Evolutionary conservation across 64 coral and sea anemone species (phyloP).

Genomic region (Orbicella faveolata): DNA sequence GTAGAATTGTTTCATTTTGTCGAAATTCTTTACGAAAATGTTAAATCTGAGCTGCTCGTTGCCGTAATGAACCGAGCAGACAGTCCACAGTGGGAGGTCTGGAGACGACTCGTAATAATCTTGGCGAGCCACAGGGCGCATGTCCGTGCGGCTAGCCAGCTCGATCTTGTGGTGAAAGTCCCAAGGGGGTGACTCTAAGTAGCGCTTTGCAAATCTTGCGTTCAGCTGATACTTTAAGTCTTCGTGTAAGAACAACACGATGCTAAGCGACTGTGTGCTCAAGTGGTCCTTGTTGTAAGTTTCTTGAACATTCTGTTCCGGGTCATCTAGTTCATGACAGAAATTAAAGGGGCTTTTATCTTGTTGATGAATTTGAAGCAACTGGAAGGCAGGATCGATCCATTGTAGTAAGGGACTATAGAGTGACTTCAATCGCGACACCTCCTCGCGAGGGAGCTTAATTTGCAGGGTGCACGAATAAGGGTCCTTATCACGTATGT

Average conservation of each 20-base stretch:
- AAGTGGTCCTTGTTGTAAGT: conserved; percentile 15
- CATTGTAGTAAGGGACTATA: conserved; percentile 81
- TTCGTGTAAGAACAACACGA: conserved; percentile 76
- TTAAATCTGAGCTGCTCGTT: conserved; percentile 88
- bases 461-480: conserved; percentile 69
- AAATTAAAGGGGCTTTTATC: conserved; percentile 3
- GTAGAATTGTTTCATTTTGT: conserved; percentile 84
- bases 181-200: conserved; percentile 65
- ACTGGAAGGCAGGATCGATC: conserved; percentile 88
- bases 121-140: conserved; percentile 75
- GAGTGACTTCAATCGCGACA: conserved; percentile 33
- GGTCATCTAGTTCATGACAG: conserved; percentile 3
- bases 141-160: conserved; percentile 55
- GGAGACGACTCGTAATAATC: conserved; percentile 77
- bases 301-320: not conserved
- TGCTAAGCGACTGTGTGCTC: conserved; percentile 76
- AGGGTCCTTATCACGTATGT: conserved; percentile 28
- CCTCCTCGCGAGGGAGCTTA: conserved; percentile 50
- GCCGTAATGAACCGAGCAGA: conserved; percentile 82
- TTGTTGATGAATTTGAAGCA: conserved; percentile 62
- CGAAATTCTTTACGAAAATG: conserved; percentile 74
- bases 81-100: conserved; percentile 66
- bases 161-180: conserved; percentile 89
- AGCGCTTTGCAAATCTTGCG: conserved; percentile 60
- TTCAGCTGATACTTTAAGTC: conserved; percentile 70